phyloP scores from a whole-genome alignment of 2,888 invertebrate genomes.

The Agrochola circellaris region DNA sequence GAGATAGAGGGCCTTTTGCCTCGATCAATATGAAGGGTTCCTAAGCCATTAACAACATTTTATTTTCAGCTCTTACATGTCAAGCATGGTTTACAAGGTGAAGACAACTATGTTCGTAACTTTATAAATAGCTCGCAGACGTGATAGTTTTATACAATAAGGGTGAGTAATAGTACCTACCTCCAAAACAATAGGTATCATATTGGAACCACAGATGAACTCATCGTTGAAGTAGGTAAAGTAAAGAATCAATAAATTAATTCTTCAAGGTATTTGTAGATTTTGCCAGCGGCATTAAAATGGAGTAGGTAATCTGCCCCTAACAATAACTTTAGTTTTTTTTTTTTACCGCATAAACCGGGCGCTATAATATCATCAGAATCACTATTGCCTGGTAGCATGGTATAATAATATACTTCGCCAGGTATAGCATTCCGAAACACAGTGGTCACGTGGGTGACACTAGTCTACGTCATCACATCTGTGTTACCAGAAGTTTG shows the following conservation, averaged over 20 bases:
- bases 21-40: background rate
- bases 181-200: background rate
- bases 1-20: background rate
- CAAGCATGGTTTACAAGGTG: slow-evolving; percentile 8
- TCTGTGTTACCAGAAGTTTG: too few relatives aligned
- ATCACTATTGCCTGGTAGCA: too few relatives aligned
- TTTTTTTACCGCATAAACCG: background rate
- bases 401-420: too few relatives aligned
- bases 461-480: too few relatives aligned
- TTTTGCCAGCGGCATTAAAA: background rate
- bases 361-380: background rate
- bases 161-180: background rate
- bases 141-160: slow-evolving; percentile 19
- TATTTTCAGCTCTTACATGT: slow-evolving; percentile 35
- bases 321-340: background rate
- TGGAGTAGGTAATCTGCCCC: background rate
- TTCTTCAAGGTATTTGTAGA: background rate
- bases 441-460: too few relatives aligned
- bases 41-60: slow-evolving; percentile 4
- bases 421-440: too few relatives aligned
- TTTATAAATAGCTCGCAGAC: slow-evolving; percentile 17
- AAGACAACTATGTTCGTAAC: slow-evolving; percentile 7
- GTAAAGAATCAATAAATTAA: background rate
- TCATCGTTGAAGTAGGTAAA: background rate
- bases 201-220: background rate